phyloP scores from a whole-genome alignment of 2,113 vertebrate genomes.

The Poecile atricapillus region DNA sequence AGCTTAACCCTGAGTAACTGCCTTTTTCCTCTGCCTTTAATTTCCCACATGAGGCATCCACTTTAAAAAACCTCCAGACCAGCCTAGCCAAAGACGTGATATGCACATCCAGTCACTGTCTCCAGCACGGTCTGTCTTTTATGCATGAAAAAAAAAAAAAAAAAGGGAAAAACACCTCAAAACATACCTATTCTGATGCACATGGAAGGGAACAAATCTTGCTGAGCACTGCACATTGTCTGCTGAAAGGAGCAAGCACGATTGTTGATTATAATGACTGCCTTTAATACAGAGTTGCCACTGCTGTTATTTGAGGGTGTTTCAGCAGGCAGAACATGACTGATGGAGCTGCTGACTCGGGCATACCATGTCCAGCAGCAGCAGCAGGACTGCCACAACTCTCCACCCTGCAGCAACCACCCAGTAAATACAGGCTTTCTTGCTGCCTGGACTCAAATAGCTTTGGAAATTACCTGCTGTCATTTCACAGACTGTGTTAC shows the following conservation, averaged over 20 bases:
- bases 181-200: not conserved
- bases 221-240: not conserved
- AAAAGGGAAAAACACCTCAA: not conserved
- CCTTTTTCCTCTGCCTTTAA: not conserved
- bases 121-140: not conserved
- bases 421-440: not conserved
- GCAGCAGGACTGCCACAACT: not conserved
- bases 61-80: not conserved
- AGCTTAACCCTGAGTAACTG: not conserved
- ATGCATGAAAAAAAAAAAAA: not conserved
- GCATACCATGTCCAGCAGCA: not conserved
- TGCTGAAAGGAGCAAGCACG: not conserved
- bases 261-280: not conserved
- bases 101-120: not conserved
- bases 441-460: not conserved
- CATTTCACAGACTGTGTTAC: not conserved
- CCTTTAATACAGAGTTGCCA: not conserved
- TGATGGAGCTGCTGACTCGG: not conserved
- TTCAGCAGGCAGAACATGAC: not conserved
- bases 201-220: not conserved
- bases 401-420: not conserved
- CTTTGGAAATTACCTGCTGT: not conserved
- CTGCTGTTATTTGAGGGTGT: not conserved
- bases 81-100: not conserved
- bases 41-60: not conserved